A percentile compares a stretch with the other conserved stretches of the same genome.
Evolutionary conservation across 2,113 vertebrate species (phyloP).

Genomic region (Amphiprion percula): DNA sequence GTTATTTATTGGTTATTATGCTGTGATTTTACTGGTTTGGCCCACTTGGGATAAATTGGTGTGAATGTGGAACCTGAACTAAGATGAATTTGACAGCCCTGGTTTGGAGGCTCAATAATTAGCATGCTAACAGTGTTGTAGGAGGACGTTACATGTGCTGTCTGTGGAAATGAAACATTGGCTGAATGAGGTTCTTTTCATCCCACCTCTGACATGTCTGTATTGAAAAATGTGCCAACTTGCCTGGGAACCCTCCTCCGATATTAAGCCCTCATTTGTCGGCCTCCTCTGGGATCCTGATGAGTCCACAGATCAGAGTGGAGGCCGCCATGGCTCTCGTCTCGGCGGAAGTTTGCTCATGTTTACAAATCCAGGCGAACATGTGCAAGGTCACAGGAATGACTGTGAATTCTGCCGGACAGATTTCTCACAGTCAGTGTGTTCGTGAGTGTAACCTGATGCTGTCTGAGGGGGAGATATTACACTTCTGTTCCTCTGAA

Average conservation of each 20-base stretch:
- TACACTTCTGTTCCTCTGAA: constrained; percentile 12
- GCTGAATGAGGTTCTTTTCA: constrained; percentile 5
- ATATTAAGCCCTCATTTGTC: constrained; percentile 16
- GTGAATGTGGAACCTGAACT: no score
- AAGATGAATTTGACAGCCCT: no score
- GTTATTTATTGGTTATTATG: no score
- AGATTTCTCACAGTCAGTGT: constrained; percentile 28
- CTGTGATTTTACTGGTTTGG: no score
- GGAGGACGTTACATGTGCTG: no score
- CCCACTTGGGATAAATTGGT: no score
- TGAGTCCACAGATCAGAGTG: constrained; percentile 29
- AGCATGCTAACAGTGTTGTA: no score
- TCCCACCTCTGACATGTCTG: constrained; percentile 8
- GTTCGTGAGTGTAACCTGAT: constrained; percentile 25
- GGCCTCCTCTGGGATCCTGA: constrained; percentile 18
- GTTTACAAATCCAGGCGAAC: constrained; percentile 46
- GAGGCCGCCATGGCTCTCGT: neutral
- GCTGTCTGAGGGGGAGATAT: constrained; percentile 13
- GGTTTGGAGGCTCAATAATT: no score
- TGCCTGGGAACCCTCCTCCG: neutral
- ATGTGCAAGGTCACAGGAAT: constrained; percentile 15
- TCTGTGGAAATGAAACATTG: no score
- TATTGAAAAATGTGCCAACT: constrained; percentile 1
- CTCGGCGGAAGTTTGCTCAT: neutral
- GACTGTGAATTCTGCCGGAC: constrained; percentile 14